Evolutionary conservation across 2,888 invertebrate genomes (phyloP), one percentile per base, ranked within the genome.

Genomic region (Leptopterna dolabrata): DNA sequence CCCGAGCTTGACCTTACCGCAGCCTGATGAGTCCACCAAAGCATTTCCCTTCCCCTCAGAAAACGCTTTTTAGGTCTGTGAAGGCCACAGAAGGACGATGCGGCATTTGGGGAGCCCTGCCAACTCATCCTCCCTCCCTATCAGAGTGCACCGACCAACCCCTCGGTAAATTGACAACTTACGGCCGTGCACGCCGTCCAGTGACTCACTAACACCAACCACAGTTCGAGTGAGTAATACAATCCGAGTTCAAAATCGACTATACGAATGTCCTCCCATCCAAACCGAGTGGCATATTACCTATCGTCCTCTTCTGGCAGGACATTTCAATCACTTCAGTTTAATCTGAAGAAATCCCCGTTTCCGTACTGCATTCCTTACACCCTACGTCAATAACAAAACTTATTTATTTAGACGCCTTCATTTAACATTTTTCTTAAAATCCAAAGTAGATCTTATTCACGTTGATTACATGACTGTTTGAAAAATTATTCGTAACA

Each of bases 161-260:
- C 30, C 81, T 51, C 81, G 45, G 51, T 81, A 78, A 78, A 78
- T 78, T 51, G 81, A 81, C 51, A 81, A 81, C 55, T 81, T 81
- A 81, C 55, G 55, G 51, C 81, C 81, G 27, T 43, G 24, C 3
- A 16, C 27, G 19, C 47, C 47, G 36, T 30, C 55, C 45, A 16
- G 27, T 81, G 81, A 81, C 81, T 81, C 81, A 81, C 81, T n/a
- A 55, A n/a, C 29, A 29, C 55, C 30, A 29, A 19, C 81, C n/a
- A 30, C 19, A 43, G 45, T 4, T 47, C 80, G 41, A 41, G 43
- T 78, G 78, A 27, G 45, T 19, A 78, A 78, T 78, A 45, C 43
- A 19, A 16, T 30, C 71, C 0, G 36, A 36, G 36, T 36, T 36
- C 7, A 24, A 71, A 71, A 29, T 27, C 16, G 27, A 71, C 71